Conservation (phyloP, 2,888 invertebrate species). For the Phragmatobia fuliginosa region DNA sequence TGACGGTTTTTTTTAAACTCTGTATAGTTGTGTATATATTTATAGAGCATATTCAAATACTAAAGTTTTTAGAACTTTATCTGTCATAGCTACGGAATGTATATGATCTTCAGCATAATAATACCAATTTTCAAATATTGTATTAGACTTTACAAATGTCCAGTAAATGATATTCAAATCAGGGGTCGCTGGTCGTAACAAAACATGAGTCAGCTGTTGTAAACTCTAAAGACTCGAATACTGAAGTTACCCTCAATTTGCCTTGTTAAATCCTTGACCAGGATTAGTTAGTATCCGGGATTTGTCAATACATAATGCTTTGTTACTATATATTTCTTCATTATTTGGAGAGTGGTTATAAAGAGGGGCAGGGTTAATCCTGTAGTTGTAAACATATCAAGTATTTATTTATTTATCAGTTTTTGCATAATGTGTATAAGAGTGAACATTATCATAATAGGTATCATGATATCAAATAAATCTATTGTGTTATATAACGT, state of each 20-base stretch:
- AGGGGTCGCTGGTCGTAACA: background rate
- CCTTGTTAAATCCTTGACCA: background rate
- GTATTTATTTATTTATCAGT: background rate
- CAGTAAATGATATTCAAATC: background rate
- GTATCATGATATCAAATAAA: background rate
- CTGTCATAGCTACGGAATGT: background rate
- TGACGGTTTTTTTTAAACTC: conserved; percentile 23
- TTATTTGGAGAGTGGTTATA: background rate
- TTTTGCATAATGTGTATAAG: background rate
- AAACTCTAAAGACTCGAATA: background rate
- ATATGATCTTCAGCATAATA: background rate
- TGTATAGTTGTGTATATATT: conserved; percentile 5
- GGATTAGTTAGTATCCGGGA: background rate
- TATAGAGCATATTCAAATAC: too few relatives aligned
- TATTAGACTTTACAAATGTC: background rate
- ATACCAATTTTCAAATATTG: background rate
- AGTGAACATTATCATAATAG: too few relatives aligned
- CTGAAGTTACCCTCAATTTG: background rate
- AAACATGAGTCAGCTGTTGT: conserved; percentile 1
- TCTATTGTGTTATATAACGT: background rate
- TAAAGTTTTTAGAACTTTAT: too few relatives aligned
- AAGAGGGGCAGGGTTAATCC: background rate
- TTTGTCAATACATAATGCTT: background rate
- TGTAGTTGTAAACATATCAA: background rate
- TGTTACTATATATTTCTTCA: background rate